Conservation (phyloP, 1,140 invertebrate genomes). For the Drosophila rhopaloa region DNA sequence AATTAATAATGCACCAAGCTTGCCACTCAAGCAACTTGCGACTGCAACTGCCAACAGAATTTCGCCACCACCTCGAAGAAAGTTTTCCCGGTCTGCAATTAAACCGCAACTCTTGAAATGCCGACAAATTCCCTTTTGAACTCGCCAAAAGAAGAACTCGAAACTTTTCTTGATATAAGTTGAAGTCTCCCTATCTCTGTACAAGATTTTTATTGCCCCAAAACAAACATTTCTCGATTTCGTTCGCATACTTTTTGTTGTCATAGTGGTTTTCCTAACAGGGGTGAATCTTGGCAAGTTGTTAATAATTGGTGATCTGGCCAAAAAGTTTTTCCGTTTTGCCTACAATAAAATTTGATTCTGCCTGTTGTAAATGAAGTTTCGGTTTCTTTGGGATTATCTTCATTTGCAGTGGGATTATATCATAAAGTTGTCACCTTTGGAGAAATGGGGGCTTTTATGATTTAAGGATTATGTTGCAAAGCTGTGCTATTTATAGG, state of each 20-base stretch:
- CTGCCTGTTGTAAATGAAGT: slow-evolving; percentile 31
- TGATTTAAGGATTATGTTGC: slow-evolving; percentile 1
- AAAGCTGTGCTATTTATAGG: background rate
- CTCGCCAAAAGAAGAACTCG: slow-evolving; percentile 12
- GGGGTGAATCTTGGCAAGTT: slow-evolving; percentile 33
- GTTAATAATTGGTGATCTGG: slow-evolving; percentile 44
- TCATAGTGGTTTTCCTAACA: slow-evolving; percentile 22
- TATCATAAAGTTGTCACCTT: slow-evolving; percentile 30
- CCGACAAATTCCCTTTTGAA: slow-evolving; percentile 47
- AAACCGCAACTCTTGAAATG: slow-evolving; percentile 48
- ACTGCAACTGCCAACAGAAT: slow-evolving; percentile 50
- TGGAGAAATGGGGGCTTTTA: background rate
- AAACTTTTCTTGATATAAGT: slow-evolving; percentile 33
- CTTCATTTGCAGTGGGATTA: slow-evolving; percentile 2
- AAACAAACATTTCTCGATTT: slow-evolving; percentile 36
- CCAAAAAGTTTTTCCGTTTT: slow-evolving; percentile 16
- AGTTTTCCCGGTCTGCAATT: slow-evolving; percentile 43
- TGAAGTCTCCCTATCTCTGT: slow-evolving; percentile 1
- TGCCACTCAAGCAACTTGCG: slow-evolving; percentile 34
- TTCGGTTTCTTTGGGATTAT: slow-evolving; percentile 28
- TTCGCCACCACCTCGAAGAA: slow-evolving; percentile 24
- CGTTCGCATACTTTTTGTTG: slow-evolving; percentile 3
- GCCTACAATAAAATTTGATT: slow-evolving; percentile 30
- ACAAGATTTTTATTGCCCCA: slow-evolving; percentile 39
- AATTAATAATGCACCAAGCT: slow-evolving; percentile 69